Base-by-base conservation (phyloP, 1,140 invertebrate species). In the Pachypsylla venusta region DNA sequence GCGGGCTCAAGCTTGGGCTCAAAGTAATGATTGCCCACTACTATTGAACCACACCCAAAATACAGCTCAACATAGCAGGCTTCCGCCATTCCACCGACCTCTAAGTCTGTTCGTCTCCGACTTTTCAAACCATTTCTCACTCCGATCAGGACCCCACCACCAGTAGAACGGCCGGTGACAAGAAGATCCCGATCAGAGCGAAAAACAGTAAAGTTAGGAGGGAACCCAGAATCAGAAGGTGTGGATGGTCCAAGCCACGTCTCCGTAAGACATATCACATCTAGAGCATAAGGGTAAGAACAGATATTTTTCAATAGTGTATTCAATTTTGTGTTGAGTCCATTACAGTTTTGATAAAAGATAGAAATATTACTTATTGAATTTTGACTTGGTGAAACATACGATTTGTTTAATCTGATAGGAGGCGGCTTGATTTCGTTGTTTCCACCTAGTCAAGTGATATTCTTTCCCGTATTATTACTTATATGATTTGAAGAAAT, bases 21-120 rank as follows among this genome's bases (percentile, higher is more conserved):
- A 48, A 48, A 48, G n/a, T 48, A 48, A 22, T 48, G 42, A n/a
- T 48, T 48, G n/a, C 42, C 42, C 22, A 48, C 22, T 48, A 48
- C 4, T 5, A 48, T 4, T 5, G 42, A 48, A 48, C 4, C 4
- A 5, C 22, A n/a, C 16, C n/a, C 3, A 10, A 48, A 48, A n/a
- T 5, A 7, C 4, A 48, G 16, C 22, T 48, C 42, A 19, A 48
- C 16, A 48, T 10, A 48, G 16, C 42, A 48, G 4, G 42, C 5
- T 48, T 48, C 42, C 16, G 3, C 42, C 16, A 4, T 19, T 5
- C 42, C 42, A 4, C 22, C 4, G 22, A 19, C 16, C 16, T 48
- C 42, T n/a, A 48, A n/a, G 42, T 48, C 42, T 5, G 42, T 5
- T 10, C 42, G 42, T 22, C 42, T 4, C 5, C 42, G 42, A 48